Evolutionary conservation across 2,888 invertebrate genomes (phyloP).

Genomic region (Thelaira solivaga): DNA sequence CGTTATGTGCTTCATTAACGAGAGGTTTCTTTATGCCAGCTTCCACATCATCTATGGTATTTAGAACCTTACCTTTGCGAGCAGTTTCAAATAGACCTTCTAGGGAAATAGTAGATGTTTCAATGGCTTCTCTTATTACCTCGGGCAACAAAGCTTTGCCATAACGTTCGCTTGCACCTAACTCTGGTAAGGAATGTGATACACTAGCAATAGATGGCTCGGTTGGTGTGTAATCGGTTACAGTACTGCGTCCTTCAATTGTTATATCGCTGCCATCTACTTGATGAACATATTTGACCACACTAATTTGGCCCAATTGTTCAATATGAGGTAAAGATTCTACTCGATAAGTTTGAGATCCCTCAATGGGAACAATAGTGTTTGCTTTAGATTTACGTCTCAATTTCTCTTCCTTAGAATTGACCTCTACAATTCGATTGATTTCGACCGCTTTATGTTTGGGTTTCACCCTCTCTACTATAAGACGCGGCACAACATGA

Average conservation of each 20-base stretch:
- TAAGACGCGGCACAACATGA: slow-evolving; percentile 47
- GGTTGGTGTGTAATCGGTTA: slow-evolving; percentile 75
- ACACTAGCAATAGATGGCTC: slow-evolving; percentile 65
- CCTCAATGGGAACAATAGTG: slow-evolving; percentile 78
- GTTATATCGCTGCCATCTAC: slow-evolving; percentile 77
- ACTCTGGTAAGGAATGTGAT: slow-evolving; percentile 68
- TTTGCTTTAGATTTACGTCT: slow-evolving; percentile 78
- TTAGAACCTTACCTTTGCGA: slow-evolving; percentile 75
- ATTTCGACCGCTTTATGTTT: slow-evolving; percentile 82
- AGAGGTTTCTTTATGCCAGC: slow-evolving; percentile 53
- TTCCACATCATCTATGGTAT: slow-evolving; percentile 65
- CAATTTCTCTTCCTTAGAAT: slow-evolving; percentile 81
- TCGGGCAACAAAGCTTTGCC: slow-evolving; percentile 74
- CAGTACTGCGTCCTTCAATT: slow-evolving; percentile 76
- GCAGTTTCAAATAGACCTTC: slow-evolving; percentile 82
- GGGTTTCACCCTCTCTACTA: slow-evolving; percentile 65
- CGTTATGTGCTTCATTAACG: not conserved
- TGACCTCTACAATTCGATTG: slow-evolving; percentile 83
- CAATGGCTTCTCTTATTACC: slow-evolving; percentile 75
- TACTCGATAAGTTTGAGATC: slow-evolving; percentile 79
- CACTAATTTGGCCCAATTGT: slow-evolving; percentile 84
- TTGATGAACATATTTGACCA: slow-evolving; percentile 83
- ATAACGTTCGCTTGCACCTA: slow-evolving; percentile 62
- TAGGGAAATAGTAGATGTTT: slow-evolving; percentile 83
- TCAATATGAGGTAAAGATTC: slow-evolving; percentile 81